Conservation (phyloP, 2,113 vertebrate genomes). For the Merops nubicus region DNA sequence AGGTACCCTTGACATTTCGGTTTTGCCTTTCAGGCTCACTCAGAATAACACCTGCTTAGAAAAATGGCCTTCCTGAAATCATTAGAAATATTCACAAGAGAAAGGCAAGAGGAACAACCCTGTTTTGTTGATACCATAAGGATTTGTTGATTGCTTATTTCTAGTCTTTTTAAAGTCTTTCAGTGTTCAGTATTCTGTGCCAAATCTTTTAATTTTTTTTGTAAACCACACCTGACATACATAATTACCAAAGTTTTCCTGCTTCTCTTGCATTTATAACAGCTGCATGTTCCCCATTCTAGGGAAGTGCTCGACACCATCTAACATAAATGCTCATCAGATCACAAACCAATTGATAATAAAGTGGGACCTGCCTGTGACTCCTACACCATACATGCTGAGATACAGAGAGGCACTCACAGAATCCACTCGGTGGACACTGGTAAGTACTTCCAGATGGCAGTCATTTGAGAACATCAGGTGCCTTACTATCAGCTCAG, state of each 20-base stretch:
- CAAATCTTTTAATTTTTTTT: neutral
- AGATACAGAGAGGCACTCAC: slow-evolving; percentile 44
- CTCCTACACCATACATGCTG: neutral
- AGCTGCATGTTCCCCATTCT: neutral
- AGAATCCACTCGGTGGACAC: neutral
- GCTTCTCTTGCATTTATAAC: neutral
- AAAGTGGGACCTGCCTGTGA: slow-evolving; percentile 22
- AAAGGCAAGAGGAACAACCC: neutral
- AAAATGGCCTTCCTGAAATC: neutral
- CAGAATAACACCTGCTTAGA: neutral
- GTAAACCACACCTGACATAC: neutral
- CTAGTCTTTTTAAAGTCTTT: neutral
- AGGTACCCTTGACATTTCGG: neutral
- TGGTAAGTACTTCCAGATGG: slow-evolving; percentile 20
- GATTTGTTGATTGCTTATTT: neutral
- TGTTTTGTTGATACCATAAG: neutral
- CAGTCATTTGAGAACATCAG: neutral
- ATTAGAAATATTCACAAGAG: neutral
- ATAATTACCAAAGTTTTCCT: neutral
- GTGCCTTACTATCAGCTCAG: neutral
- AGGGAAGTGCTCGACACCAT: slow-evolving; percentile 46
- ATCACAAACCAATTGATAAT: slow-evolving; percentile 20
- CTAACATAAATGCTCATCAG: slow-evolving; percentile 41
- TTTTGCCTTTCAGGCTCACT: neutral
- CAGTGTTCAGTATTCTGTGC: neutral